These are phyloP conservation scores for Centrocercus urophasianus DNA, from an alignment of 2,113 vertebrate species.

Conservation along the genomic window DNA sequence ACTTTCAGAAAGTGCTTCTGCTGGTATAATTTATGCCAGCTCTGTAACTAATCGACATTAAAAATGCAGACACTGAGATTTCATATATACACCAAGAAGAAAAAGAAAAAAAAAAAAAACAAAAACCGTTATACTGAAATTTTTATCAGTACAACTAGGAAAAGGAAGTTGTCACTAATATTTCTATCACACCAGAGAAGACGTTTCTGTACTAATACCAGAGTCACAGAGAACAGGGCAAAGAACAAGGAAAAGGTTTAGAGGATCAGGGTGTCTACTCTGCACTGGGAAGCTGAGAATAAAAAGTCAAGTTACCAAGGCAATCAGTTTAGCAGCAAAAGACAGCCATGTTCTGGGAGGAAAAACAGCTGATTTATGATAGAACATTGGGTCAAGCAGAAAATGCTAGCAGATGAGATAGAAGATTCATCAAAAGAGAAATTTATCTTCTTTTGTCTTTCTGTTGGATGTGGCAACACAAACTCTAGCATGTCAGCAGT, in stretches of 20 bases:
- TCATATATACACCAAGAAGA: neutral
- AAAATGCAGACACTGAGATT: neutral
- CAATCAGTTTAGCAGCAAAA: neutral
- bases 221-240: neutral
- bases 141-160: neutral
- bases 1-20: neutral
- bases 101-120: too few relatives aligned
- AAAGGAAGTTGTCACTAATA: neutral
- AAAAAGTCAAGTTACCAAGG: neutral
- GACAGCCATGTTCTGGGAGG: neutral
- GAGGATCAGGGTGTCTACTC: neutral
- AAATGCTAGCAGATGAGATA: neutral
- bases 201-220: neutral
- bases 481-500: neutral
- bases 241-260: neutral
- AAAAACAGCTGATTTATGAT: neutral
- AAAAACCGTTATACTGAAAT: neutral
- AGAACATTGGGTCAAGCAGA: neutral
- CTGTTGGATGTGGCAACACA: neutral
- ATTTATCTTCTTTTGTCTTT: neutral
- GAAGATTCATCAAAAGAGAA: slow-evolving; percentile 7
- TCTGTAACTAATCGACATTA: neutral
- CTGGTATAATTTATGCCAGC: neutral
- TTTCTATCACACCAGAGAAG: accelerated
- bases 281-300: neutral